These are phyloP conservation scores for Hirtodrosophila trivittata DNA, from an alignment of 2,888 invertebrate genomes.

Conservation along the genomic window DNA sequence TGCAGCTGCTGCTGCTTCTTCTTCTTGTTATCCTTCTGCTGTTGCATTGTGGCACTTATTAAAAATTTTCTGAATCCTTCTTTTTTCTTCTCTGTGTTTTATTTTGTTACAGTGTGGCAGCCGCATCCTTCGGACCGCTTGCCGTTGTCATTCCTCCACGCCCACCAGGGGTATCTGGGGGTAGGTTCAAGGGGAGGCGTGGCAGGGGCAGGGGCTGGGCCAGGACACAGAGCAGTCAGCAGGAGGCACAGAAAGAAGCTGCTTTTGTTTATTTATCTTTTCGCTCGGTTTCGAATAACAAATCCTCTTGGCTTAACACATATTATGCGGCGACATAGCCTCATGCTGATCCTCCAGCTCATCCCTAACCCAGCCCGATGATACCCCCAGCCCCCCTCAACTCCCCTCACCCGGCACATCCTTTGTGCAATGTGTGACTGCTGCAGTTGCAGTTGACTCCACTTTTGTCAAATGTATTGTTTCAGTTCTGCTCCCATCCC, in stretches of 20 bases:
- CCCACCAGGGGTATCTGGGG: background rate
- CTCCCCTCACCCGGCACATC: conserved; percentile 14
- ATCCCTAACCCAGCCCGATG: conserved; percentile 12
- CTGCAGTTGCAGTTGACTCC: conserved; percentile 77
- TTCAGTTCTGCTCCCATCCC: conserved; percentile 26
- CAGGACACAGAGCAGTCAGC: background rate
- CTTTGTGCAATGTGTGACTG: conserved; percentile 73
- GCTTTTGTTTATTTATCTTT: conserved; percentile 79
- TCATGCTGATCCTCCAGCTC: conserved; percentile 9
- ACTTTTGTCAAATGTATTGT: conserved; percentile 79
- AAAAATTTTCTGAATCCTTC: conserved; percentile 68
- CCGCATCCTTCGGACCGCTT: conserved; percentile 46
- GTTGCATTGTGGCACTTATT: conserved; percentile 77
- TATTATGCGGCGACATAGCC: conserved; percentile 69
- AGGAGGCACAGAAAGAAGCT: conserved; percentile 41
- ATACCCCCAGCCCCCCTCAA: background rate
- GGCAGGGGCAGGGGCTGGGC: background rate
- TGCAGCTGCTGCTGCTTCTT: conserved; percentile 13
- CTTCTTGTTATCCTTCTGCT: conserved; percentile 32
- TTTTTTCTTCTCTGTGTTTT: conserved; percentile 22
- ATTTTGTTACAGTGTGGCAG: conserved; percentile 19
- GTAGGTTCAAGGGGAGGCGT: background rate
- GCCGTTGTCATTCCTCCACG: conserved; percentile 38
- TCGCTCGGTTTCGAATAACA: conserved; percentile 79
- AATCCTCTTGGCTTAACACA: conserved; percentile 79